These are phyloP conservation scores for Serripes groenlandicus DNA, from an alignment of 2,888 invertebrate species.

Conservation along the genomic window DNA sequence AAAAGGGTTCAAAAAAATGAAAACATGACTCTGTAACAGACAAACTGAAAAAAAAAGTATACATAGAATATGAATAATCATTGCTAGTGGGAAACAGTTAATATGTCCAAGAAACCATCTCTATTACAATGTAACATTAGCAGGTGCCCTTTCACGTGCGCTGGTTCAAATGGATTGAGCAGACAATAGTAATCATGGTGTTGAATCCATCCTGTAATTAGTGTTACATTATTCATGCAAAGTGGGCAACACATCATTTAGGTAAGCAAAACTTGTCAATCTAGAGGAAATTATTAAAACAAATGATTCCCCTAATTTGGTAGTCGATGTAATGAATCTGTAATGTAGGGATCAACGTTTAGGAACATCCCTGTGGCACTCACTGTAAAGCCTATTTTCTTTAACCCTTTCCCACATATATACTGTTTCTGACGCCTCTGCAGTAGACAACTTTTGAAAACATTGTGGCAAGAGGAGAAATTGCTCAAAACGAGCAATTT, in stretches of 20 bases:
- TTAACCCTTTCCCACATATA: background rate
- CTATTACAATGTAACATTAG: too few species aligned
- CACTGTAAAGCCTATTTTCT: too few species aligned
- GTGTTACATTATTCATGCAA: slow-evolving; percentile 59
- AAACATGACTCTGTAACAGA: too few species aligned
- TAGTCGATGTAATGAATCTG: slow-evolving; percentile 52
- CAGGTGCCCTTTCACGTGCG: slow-evolving; percentile 5
- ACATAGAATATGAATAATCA: too few species aligned
- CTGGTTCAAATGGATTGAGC: slow-evolving; percentile 20
- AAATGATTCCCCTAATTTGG: slow-evolving; percentile 65
- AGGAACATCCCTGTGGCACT: slow-evolving; percentile 2
- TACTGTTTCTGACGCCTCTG: background rate
- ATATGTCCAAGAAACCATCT: too few species aligned
- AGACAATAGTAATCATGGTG: slow-evolving; percentile 15
- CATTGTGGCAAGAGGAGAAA: background rate
- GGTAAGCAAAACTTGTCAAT: slow-evolving; percentile 63
- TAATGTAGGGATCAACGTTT: slow-evolving; percentile 24
- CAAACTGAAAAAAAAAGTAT: too few species aligned
- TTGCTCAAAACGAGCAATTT: background rate
- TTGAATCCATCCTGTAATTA: slow-evolving; percentile 47
- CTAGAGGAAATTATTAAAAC: slow-evolving; percentile 60
- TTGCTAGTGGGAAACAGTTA: too few species aligned
- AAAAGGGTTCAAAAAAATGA: too few species aligned
- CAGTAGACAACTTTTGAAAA: background rate
- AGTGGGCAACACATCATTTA: slow-evolving; percentile 33